Percentiles rank a stretch among this genome's conserved stretches.
Evolutionary conservation across 2,113 vertebrate genomes (phyloP).

Genomic region (Columba janthina): DNA sequence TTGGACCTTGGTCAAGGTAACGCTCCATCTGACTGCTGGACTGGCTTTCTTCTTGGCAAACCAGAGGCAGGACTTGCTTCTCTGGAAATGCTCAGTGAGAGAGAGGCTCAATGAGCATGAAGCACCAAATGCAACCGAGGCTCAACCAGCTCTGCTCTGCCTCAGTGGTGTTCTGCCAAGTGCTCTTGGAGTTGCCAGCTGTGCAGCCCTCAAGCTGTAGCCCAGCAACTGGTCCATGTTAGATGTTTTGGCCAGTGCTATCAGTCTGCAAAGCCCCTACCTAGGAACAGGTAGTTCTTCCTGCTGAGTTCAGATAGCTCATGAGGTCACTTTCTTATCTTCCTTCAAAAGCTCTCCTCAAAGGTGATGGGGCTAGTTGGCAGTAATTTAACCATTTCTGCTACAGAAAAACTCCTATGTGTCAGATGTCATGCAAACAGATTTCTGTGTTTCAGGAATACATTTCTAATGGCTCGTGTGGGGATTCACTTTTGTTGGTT

Average conservation of each 20-base stretch:
- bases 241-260: background rate
- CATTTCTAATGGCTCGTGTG: background rate
- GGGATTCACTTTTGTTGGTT: background rate
- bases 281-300: background rate
- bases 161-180: accelerated
- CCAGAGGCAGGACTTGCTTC: background rate
- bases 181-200: background rate
- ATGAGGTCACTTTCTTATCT: background rate
- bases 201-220: background rate
- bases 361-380: background rate
- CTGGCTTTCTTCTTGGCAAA: background rate
- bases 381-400: background rate
- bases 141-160: background rate
- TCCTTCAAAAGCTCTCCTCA: background rate
- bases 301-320: background rate
- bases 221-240: background rate
- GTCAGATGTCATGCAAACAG: background rate
- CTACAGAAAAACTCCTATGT: background rate
- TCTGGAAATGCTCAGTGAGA: background rate
- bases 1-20: background rate
- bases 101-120: background rate
- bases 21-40: background rate
- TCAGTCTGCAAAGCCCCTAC: background rate
- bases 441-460: background rate
- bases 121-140: background rate